Evolutionary conservation across 2,113 vertebrate species (phyloP), one percentile per base, ranked within the genome.

Genomic region (Antechinus flavipes): DNA sequence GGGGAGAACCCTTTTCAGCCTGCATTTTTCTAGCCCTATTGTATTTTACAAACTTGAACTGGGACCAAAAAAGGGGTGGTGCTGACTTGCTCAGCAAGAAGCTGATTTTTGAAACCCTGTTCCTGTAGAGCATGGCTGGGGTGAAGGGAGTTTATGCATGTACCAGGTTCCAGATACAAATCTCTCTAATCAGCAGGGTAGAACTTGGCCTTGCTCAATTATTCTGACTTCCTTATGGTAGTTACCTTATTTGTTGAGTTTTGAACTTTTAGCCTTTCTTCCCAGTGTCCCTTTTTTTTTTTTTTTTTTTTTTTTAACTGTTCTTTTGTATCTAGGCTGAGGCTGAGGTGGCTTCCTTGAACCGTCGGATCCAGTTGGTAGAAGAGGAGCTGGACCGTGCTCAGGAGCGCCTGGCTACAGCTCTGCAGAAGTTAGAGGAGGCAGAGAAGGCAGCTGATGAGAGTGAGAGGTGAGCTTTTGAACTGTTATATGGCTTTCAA

Each of bases 391-490:
- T 99, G 98, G 99, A 99, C 97, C 98, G 99, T 1, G 99, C 98
- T 55, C 99, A 99, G 98, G 99, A 99, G 97, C 98, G 99, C 42
- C 99, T 99, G 3, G 97, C 99, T 90, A 99, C 99, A 0, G 99
- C 99, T 23, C 98, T 99, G 97, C 99, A 99, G 55, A 99, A 99
- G 95, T 98, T 99, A 97, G 99, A 99, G 55, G 99, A 99, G 97
- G 99, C 99, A 0, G 99, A 99, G 98, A 99, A 99, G 95, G 98
- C 98, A 0, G 99, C 99, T 0, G 99, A 99, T 55, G 99, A 99
- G 98, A 99, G 99, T 0, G 99, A 99, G 98, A 99, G 99, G 99
- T 99, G 7, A n/a, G 49, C 10, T 46, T 42, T 42, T 89, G 26
- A 22, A 10, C n/a, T n/a, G 3, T 53, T 2, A 16, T 16, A 2